These are phyloP conservation scores for Scaptomyza hsui DNA, from an alignment of 1,140 invertebrate genomes.

Conservation along the genomic window DNA sequence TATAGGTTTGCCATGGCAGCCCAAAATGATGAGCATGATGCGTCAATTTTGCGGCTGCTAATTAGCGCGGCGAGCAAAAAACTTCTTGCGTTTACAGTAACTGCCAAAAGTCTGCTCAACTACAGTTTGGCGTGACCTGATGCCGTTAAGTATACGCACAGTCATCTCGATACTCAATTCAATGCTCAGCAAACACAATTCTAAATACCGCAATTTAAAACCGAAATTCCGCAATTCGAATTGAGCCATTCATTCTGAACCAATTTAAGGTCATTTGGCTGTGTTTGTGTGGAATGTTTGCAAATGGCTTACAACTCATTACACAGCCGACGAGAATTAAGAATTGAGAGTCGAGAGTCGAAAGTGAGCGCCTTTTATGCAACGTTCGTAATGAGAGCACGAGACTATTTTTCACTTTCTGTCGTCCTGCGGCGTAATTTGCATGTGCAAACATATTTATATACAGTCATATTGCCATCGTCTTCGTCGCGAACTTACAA, in stretches of 20 bases:
- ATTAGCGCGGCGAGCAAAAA: constrained; percentile 63
- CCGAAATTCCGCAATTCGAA: neutral
- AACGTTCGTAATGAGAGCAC: constrained; percentile 35
- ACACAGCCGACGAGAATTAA: constrained; percentile 31
- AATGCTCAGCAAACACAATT: neutral
- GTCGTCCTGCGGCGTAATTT: constrained; percentile 56
- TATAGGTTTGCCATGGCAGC: constrained; percentile 26
- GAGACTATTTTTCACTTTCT: constrained; percentile 47
- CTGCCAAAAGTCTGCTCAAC: constrained; percentile 69
- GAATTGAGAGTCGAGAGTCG: neutral
- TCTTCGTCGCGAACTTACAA: constrained; percentile 38
- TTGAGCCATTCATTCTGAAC: neutral
- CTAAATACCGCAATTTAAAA: neutral
- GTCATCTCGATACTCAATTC: neutral
- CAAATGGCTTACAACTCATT: constrained; percentile 47
- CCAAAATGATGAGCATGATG: constrained; percentile 63
- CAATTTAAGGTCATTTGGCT: constrained; percentile 16
- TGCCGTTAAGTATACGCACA: constrained; percentile 55
- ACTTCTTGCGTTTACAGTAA: constrained; percentile 66
- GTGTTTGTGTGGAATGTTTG: constrained; percentile 3
- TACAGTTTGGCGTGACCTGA: constrained; percentile 65
- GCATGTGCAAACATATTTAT: constrained; percentile 61
- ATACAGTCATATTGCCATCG: constrained; percentile 22
- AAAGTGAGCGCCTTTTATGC: constrained; percentile 3
- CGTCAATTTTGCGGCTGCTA: constrained; percentile 72